A percentile compares a stretch with the other conserved stretches of the same genome.
Evolutionary conservation across 2,888 invertebrate genomes (phyloP).

Genomic region (Calliphora vomitoria): DNA sequence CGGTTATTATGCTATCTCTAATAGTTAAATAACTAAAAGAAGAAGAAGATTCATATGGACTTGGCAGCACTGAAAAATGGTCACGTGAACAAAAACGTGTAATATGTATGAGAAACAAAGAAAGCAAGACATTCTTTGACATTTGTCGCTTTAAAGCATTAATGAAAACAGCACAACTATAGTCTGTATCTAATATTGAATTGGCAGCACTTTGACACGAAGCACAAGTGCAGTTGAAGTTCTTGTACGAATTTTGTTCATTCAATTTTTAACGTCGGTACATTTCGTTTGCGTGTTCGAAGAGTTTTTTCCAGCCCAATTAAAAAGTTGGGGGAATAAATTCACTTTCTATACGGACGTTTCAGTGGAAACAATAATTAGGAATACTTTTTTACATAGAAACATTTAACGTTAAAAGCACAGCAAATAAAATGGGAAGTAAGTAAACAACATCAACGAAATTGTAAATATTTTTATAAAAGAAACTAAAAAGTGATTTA

Average conservation of each 20-base stretch:
- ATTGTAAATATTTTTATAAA: neutral
- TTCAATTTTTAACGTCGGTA: conserved; percentile 70
- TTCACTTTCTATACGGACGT: conserved; percentile 70
- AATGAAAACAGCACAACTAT: neutral
- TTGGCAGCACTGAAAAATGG: conserved; percentile 71
- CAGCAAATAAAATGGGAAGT: conserved; percentile 80
- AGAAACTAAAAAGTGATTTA: conserved; percentile 39
- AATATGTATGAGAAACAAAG: conserved; percentile 42
- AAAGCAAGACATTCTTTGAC: neutral
- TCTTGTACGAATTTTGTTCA: conserved; percentile 65
- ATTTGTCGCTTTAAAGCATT: neutral
- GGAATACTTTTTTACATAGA: conserved; percentile 64
- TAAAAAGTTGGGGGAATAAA: conserved; percentile 60
- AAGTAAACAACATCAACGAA: conserved; percentile 76
- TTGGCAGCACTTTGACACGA: conserved; percentile 73
- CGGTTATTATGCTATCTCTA: neutral
- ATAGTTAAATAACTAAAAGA: neutral
- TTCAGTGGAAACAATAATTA: conserved; percentile 65
- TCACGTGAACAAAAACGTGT: conserved; percentile 75
- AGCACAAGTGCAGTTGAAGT: conserved; percentile 58
- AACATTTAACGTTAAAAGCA: conserved; percentile 22
- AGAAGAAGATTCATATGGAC: neutral
- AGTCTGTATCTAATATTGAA: neutral
- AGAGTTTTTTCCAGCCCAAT: conserved; percentile 41
- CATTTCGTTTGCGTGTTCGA: conserved; percentile 63